Evolutionary conservation across 2,888 invertebrate species (phyloP), one percentile per base, ranked within the genome.

Genomic region (Plagodis dolabraria): DNA sequence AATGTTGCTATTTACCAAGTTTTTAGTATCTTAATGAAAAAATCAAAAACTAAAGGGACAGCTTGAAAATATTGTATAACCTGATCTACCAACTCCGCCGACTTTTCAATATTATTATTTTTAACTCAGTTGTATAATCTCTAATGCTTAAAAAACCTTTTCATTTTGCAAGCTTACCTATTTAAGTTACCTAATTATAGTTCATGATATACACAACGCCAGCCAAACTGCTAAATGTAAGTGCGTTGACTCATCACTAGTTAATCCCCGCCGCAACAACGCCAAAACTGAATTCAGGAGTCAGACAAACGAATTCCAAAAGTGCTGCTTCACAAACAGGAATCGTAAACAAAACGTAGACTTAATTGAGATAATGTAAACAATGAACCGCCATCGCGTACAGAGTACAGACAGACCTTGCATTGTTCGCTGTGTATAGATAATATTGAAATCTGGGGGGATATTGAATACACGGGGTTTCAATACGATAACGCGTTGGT

Each of bases 321-420:
- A 87, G 83, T 84, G 80, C 83, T 84, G 80, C 77, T 79, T 80
- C 80, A 77, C 83, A 77, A 74, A 73, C 74, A 72, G 71, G 71
- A 70, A 78, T 73, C 63, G 81, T 81, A 89, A 88, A 89, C 87
- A 89, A 82, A 85, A 86, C 85, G 84, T 84, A 87, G 85, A 85
- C 87, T 91, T 90, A 90, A 91, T 90, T 90, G 88, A 87, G 85
- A 88, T 87, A 84, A 85, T 81, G 84, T 80, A 89, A 92, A 91
- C 87, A 90, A 87, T 86, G 85, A 81, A 81, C 82, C 82, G 77
- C 79, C 81, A 83, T 82, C 82, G 77, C 76, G 75, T 76, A 76
- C 71, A 79, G 80, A 47, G 53, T 48, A 49, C 53, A 53, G 59
- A 43, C 83, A 81, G 84, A 83, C 81, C 68, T 66, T 76, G 79